These are phyloP conservation scores for Neotoxoptera formosana DNA, from an alignment of 1,140 invertebrate genomes.

Conservation along the genomic window DNA sequence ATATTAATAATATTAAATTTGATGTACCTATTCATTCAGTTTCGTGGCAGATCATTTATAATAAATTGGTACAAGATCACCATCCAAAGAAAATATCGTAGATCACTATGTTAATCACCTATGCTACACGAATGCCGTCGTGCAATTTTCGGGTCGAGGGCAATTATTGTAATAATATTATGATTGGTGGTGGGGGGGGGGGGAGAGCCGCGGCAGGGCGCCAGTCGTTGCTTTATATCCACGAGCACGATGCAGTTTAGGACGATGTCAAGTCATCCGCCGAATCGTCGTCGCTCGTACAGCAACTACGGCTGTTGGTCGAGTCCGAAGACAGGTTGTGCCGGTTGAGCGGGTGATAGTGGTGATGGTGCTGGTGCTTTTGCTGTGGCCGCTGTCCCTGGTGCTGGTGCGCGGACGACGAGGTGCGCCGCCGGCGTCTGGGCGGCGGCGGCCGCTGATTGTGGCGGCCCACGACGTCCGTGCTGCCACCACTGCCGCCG, in stretches of 20 bases:
- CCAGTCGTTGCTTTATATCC: too few species aligned
- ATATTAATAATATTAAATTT: too few species aligned
- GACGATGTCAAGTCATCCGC: constrained; percentile 42
- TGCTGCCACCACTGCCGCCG: background rate
- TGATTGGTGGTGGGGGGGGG: too few species aligned
- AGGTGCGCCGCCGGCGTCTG: background rate
- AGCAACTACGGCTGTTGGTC: constrained; percentile 38
- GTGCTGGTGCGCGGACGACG: background rate
- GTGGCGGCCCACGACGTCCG: background rate
- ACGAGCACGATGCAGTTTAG: background rate
- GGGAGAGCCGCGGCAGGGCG: too few species aligned
- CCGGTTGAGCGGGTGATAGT: background rate
- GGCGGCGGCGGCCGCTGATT: constrained; percentile 10
- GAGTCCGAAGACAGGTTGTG: constrained; percentile 38
- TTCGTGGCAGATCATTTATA: too few species aligned
- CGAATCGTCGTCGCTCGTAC: constrained; percentile 34
- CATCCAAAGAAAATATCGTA: too few species aligned
- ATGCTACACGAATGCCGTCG: too few species aligned
- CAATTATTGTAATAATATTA: too few species aligned
- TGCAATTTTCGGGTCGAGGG: too few species aligned
- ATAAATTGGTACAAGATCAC: too few species aligned
- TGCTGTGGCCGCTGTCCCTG: background rate
- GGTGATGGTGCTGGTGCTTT: constrained; percentile 24
- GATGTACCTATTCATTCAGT: too few species aligned
- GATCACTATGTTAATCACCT: too few species aligned